Evolutionary conservation across 2,797 vertebrate species (phyloP), one percentile per base, ranked within the genome.

Genomic region (Bovichtus diacanthus): DNA sequence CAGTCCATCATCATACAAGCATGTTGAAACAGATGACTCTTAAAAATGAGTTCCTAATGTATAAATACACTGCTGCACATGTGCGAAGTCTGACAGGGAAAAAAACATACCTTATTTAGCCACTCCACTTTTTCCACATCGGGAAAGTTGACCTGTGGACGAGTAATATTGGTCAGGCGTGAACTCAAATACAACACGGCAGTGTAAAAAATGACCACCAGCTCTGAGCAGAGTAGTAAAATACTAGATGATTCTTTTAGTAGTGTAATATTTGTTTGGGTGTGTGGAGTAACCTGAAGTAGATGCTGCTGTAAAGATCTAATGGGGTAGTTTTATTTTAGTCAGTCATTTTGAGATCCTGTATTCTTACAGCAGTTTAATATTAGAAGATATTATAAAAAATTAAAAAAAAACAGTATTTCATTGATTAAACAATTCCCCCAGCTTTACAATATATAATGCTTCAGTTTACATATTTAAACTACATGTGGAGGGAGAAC

Each of bases 81-180:
- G 2, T 64, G 46, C 9, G 49, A 74, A 58, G 12, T 38, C 0
- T 36, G 23, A 34, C 2, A 27, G n/a, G 2, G 38, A 11, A 51
- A 15, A 69, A n/a, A 5, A 44, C 66, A 36, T 93, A 98, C 97
- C 97, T 98, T 98, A 83, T 98, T 98, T 19, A 99, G 76, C 97
- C 97, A 99, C 76, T 99, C 97, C 0, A 94, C 96, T 90, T 97
- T 96, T 79, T 99, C 97, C 83, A 98, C 96, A 34, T 98, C 97
- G 25, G 97, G 97, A 84, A 98, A 98, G 88, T 94, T 97, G 82
- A 98, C 95, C 97, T 98, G 90, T 69, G 50, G 78, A 92, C 19
- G 76, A 84, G 34, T 11, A n/a, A 78, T 8, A 74, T 10, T 29
- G 43, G 18, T 86, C n/a, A 80, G 29, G 3, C 34, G 81, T 86